Base-by-base conservation (phyloP, 2,888 invertebrate genomes). In the Oscheius myriophilus region DNA sequence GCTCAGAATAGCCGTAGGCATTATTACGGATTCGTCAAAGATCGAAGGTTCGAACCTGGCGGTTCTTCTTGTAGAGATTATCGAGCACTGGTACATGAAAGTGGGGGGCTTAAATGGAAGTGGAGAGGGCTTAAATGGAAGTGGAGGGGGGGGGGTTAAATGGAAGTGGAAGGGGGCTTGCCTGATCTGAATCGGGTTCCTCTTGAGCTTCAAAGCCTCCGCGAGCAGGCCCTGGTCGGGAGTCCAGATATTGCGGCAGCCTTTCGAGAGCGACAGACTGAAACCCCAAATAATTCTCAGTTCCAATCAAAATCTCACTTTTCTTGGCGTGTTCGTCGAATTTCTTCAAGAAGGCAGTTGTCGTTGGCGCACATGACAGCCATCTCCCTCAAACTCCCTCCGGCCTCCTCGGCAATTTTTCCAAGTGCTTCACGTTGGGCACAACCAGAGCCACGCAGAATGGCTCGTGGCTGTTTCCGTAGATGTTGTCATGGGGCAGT, bases 211-310 rank as follows among this genome's bases (percentile, higher is more conserved):
- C 89, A 96, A 95, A 64, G 97, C 96, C 77, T 96, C 96, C 41
- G 97, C 97, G 16, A 97, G 95, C 57, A 96, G 91, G 67, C 95
- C 96, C 91, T 92, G 93, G 87, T 96, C 96, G 0, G 96, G 96
- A 0, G 95, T 93, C 96, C 97, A 97, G 72, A 93, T 92, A 85
- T 96, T 96, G 57, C 92, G 90, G 87, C 93, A 93, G 67, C n/a
- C n/a, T n/a, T n/a, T n/a, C n/a, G n/a, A n/a, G n/a, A n/a, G n/a
- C n/a, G n/a, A n/a, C n/a, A n/a, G n/a, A n/a, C n/a, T n/a, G n/a
- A n/a, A n/a, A n/a, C n/a, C n/a, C n/a, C n/a, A n/a, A n/a, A n/a
- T n/a, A n/a, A n/a, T n/a, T n/a, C n/a, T n/a, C n/a, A n/a, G n/a
- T 52, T 33, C 33, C 9, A 33, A 33, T 33, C 9, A 65, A 70